Evolutionary conservation across 2,113 vertebrate genomes (phyloP).

Genomic region (Octodon degus): DNA sequence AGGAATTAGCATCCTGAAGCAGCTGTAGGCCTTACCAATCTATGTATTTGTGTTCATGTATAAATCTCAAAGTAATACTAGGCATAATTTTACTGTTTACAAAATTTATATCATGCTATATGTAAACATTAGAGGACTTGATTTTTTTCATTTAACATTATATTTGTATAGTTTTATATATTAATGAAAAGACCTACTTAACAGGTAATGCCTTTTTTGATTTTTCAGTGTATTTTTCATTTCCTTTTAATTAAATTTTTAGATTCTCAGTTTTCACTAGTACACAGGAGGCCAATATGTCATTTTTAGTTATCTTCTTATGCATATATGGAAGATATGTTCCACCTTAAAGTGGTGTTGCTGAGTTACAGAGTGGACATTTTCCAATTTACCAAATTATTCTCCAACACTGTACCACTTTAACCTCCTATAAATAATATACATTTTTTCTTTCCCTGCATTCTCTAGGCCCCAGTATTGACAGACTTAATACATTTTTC

Average conservation of each 20-base stretch:
- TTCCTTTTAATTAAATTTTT: conserved; percentile 6
- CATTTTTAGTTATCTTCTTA: not conserved
- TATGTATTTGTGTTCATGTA: not conserved
- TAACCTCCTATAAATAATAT: not conserved
- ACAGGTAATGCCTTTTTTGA: conserved; percentile 19
- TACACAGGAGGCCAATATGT: conserved; percentile 36
- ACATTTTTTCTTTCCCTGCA: not conserved
- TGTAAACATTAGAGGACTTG: conserved; percentile 42
- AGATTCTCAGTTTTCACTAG: conserved; percentile 23
- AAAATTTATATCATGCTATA: not conserved
- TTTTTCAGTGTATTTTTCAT: conserved; percentile 33
- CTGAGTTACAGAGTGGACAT: not conserved
- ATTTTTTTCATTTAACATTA: not conserved
- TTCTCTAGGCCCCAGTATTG: not conserved
- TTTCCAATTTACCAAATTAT: not conserved
- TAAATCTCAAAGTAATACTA: conserved; percentile 4
- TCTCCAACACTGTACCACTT: conserved; percentile 32
- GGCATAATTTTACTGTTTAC: conserved; percentile 25
- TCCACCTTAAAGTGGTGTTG: conserved; percentile 6
- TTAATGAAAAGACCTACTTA: conserved; percentile 24
- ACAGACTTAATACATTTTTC: conserved; percentile 7
- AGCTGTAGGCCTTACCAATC: not conserved
- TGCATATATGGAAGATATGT: not conserved
- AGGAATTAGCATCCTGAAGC: not conserved
- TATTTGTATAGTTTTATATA: not conserved